Base-by-base conservation (phyloP, 2,113 vertebrate species). In the Chascanopsetta lugubris region DNA sequence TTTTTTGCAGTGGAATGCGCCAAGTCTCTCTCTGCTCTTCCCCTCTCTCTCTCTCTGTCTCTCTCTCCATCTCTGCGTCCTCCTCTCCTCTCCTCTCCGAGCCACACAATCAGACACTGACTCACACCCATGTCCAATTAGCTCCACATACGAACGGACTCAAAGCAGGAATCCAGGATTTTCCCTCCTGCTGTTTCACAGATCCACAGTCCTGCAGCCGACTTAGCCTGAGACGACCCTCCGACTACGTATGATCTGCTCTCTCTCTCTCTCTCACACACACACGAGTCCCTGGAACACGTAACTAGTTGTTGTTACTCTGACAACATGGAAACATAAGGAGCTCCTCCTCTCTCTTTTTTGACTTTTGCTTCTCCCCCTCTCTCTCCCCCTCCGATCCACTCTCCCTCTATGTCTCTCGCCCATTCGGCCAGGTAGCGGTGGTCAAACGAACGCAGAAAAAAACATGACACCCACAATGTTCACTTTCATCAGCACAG, bases 111-210 rank as follows among this genome's bases (percentile, higher is more conserved):
- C 40, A 43, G 43, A 36, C 26, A 38, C 49, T 49, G 69, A 80
- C 55, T 86, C 78, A 74, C 62, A 71, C 47, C 64, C 61, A 29
- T 50, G 71, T 79, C 80, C 60, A 82, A 85, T 78, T 84, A 86
- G 71, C 27, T 34, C 29, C 56, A 72, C 77, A 77, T 72, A 75
- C 77, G 81, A 80, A 54, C 43, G 60, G 56, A 75, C 64, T 72
- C 51, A 15, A 18, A 79, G 65, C 51, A 59, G 70, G 26, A 63
- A 76, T 74, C 64, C 58, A 50, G 74, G 69, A 79, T 77, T 72
- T 58, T 69, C 56, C 53, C 68, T 79, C 71, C 73, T 47, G 75
- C 77, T 68, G 80, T 25, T 26, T 69, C 75, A 66, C 58, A 67
- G 36, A 63, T 55, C 70, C 30, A 51, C 56, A 60, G 56, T 75